These are phyloP conservation scores for Amphibalanus amphitrite DNA, from an alignment of 1,140 invertebrate species.

Conservation along the genomic window DNA sequence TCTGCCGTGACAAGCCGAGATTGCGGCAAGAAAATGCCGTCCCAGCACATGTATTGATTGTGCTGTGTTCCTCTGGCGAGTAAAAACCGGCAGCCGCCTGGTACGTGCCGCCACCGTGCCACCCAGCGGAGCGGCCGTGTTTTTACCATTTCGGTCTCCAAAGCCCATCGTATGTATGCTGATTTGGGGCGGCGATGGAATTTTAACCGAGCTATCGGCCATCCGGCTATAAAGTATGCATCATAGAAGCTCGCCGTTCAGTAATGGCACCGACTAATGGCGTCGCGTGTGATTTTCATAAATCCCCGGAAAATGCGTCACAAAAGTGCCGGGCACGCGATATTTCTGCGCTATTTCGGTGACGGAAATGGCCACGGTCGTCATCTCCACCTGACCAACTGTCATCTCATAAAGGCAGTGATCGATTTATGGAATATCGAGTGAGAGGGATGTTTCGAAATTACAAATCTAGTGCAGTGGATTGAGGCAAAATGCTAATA, in stretches of 20 bases:
- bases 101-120: too few species aligned
- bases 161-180: constrained; percentile 1
- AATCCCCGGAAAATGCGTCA: neutral
- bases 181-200: neutral
- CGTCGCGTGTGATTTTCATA: neutral
- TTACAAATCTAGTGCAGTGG: too few species aligned
- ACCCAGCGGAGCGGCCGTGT: neutral
- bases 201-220: neutral
- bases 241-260: neutral
- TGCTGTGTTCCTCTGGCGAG: too few species aligned
- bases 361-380: neutral
- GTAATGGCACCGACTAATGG: neutral
- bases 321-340: neutral
- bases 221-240: neutral
- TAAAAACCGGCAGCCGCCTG: too few species aligned
- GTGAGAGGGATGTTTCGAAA: too few species aligned
- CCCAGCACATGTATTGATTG: too few species aligned
- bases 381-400: too few species aligned
- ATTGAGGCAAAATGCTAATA: too few species aligned
- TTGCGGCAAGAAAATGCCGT: too few species aligned
- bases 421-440: too few species aligned
- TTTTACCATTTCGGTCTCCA: neutral
- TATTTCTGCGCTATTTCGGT: neutral
- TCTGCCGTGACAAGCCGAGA: too few species aligned
- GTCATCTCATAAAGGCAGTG: too few species aligned